Percentiles rank a stretch among this genome's conserved stretches.
Conservation (phyloP, 2,113 vertebrate species). For the Xiphorhynchus elegans region DNA sequence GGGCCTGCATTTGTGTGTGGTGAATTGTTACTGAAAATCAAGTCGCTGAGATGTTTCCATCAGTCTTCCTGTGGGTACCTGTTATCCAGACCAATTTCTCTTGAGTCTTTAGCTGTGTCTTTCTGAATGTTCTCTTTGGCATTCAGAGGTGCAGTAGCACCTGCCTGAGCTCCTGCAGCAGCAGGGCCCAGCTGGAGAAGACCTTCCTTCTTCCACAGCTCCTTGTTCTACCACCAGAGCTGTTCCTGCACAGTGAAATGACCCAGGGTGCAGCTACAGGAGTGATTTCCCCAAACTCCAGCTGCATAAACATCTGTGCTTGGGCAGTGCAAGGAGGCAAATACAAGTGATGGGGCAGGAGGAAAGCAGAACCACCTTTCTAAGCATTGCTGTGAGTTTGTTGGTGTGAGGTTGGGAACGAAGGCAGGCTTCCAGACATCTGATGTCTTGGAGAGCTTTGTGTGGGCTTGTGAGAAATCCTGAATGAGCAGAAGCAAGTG, state of each 20-base stretch:
- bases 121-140: neutral
- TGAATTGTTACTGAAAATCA: neutral
- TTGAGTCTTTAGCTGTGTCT: neutral
- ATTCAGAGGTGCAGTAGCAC: neutral
- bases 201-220: neutral
- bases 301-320: neutral
- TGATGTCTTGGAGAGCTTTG: constrained; percentile 2
- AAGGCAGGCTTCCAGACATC: constrained; percentile 16
- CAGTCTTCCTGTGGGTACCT: neutral
- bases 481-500: constrained; percentile 31
- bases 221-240: neutral
- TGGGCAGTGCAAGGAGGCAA: neutral
- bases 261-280: neutral
- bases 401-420: neutral
- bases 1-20: neutral
- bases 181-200: neutral
- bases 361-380: neutral
- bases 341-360: neutral
- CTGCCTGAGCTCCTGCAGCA: neutral
- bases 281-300: neutral
- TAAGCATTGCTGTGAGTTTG: neutral
- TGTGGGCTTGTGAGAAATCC: constrained; percentile 23
- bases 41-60: neutral
- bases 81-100: neutral
- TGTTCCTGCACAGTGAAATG: neutral